A percentile compares a stretch with the other conserved stretches of the same genome.
These are phyloP conservation scores for Drosophila anomalata DNA, from an alignment of 2,888 invertebrate genomes.

Conservation along the genomic window DNA sequence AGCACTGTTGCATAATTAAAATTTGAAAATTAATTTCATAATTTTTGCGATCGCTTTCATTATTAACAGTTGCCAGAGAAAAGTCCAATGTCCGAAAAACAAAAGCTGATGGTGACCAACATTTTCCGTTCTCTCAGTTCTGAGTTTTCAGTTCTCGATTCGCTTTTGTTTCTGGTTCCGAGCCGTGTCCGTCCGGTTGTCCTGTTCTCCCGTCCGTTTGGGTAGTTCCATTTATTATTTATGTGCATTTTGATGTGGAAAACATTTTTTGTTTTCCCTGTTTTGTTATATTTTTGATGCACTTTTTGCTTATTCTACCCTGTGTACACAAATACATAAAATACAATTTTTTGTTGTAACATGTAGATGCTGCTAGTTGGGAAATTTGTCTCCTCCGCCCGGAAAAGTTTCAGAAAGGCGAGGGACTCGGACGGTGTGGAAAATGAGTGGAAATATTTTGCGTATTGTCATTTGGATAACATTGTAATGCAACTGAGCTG, in stretches of 20 bases:
- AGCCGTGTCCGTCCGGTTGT: constrained; percentile 43
- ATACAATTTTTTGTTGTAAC: constrained; percentile 29
- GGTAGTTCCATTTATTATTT: constrained; percentile 73
- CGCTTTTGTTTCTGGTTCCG: constrained; percentile 38
- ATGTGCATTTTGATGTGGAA: constrained; percentile 78
- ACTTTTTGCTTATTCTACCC: constrained; percentile 28
- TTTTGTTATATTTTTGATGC: constrained; percentile 31
- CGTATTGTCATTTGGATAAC: constrained; percentile 57
- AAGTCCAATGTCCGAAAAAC: constrained; percentile 42
- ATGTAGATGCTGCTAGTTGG: constrained; percentile 43
- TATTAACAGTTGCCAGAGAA: constrained; percentile 59
- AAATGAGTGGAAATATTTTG: constrained; percentile 34
- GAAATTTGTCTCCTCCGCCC: constrained; percentile 46
- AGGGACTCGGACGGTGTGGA: not conserved
- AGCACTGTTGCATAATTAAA: constrained; percentile 76
- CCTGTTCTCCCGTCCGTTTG: constrained; percentile 48
- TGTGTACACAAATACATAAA: constrained; percentile 7
- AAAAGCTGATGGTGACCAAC: constrained; percentile 51
- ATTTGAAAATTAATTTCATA: constrained; percentile 76
- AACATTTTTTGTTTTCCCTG: constrained; percentile 41
- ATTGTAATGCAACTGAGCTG: constrained; percentile 54
- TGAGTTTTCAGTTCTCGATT: constrained; percentile 32
- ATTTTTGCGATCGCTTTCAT: constrained; percentile 64
- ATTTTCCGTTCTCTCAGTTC: constrained; percentile 27
- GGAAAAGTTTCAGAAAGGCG: constrained; percentile 43